Conservation (phyloP, 1,140 invertebrate genomes). For the Bombus haemorrhoidalis region DNA sequence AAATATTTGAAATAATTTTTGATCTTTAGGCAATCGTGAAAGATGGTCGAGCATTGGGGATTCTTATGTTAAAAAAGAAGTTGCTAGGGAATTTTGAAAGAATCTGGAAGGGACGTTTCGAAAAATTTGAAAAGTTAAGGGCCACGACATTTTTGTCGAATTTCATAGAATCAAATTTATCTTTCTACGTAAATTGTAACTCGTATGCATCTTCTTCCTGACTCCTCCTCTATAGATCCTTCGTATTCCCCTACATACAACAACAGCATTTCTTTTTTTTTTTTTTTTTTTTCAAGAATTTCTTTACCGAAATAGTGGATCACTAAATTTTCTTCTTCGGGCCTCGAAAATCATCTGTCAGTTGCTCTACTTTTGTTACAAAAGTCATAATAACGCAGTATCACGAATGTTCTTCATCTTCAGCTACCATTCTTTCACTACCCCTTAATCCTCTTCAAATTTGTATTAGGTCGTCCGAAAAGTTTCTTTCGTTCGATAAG, state of each 20-base stretch:
- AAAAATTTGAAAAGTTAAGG: neutral
- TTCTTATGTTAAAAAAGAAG: neutral
- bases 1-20: too few relatives aligned
- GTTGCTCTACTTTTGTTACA: neutral
- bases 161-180: neutral
- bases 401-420: too few relatives aligned
- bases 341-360: too few relatives aligned
- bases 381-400: neutral
- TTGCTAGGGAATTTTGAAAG: neutral
- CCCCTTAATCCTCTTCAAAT: too few relatives aligned
- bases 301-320: neutral
- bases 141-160: too few relatives aligned
- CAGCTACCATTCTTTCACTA: too few relatives aligned
- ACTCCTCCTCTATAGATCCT: neutral
- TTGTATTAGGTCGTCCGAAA: too few relatives aligned
- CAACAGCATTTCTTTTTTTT: neutral
- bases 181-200: neutral
- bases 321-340: neutral
- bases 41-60: too few relatives aligned
- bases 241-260: too few relatives aligned
- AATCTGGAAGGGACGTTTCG: neutral
- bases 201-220: neutral
- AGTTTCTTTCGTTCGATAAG: too few relatives aligned
- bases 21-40: too few relatives aligned
- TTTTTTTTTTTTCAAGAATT: neutral